Conservation (phyloP, 2,797 vertebrate genomes). For the Xiphorhynchus erythropygius region DNA sequence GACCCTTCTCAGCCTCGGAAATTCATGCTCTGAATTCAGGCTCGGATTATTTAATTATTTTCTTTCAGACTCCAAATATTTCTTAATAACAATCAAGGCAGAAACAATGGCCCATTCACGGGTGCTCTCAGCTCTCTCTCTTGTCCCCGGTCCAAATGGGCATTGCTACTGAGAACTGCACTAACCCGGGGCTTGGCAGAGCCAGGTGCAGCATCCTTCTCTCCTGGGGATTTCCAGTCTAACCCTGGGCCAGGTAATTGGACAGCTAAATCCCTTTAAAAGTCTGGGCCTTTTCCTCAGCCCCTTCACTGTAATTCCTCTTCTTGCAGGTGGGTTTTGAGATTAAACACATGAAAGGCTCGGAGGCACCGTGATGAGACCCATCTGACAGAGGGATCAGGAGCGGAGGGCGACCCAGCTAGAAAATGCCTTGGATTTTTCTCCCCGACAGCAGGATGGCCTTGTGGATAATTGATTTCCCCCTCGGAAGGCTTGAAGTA, state of each 20-base stretch:
- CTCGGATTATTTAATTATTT: neutral
- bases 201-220: slow-evolving; percentile 7
- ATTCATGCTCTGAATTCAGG: neutral
- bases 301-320: slow-evolving; percentile 41
- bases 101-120: neutral
- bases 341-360: slow-evolving; percentile 70
- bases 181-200: neutral
- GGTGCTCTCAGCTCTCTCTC: neutral
- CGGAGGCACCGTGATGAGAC: slow-evolving; percentile 31
- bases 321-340: slow-evolving; percentile 65
- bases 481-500: slow-evolving; percentile 25
- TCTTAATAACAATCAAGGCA: neutral
- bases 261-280: slow-evolving; percentile 59
- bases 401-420: neutral
- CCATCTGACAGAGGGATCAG: slow-evolving; percentile 62
- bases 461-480: slow-evolving; percentile 53
- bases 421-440: slow-evolving; percentile 60
- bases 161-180: neutral
- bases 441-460: slow-evolving; percentile 2
- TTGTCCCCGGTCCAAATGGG: neutral
- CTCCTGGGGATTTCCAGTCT: slow-evolving; percentile 38
- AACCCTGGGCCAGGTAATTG: slow-evolving; percentile 49
- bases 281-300: slow-evolving; percentile 45
- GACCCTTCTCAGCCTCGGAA: neutral
- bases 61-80: neutral